Percentiles rank a stretch among this genome's conserved stretches.
Evolutionary conservation across 2,888 invertebrate species (phyloP).

Genomic region (Andrena bucephala): DNA sequence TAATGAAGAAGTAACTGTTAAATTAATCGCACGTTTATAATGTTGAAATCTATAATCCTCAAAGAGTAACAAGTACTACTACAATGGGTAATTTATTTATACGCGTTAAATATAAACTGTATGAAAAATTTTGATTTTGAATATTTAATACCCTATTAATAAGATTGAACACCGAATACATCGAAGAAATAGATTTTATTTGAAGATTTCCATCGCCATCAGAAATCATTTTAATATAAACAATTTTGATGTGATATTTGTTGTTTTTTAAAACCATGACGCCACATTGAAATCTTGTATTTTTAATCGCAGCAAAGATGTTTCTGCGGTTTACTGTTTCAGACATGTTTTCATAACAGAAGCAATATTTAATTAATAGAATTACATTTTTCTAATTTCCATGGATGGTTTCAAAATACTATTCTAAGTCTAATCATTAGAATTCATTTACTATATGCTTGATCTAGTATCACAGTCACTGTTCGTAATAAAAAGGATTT

Average conservation of each 20-base stretch:
- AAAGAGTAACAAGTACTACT: neutral
- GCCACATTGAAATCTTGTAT: neutral
- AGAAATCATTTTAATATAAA: no score
- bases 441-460: slow-evolving; percentile 31
- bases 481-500: slow-evolving; percentile 39
- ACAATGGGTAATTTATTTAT: neutral
- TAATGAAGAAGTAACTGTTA: neutral
- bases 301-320: neutral
- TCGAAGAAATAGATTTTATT: no score
- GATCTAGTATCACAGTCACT: slow-evolving; percentile 59
- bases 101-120: neutral
- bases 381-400: neutral
- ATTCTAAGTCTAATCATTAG: slow-evolving; percentile 20
- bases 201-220: no score
- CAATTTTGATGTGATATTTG: neutral
- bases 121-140: neutral
- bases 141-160: no score
- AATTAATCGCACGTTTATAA: neutral
- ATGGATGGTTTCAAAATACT: slow-evolving; percentile 12
- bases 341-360: neutral
- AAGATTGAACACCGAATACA: no score
- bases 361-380: neutral
- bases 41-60: neutral
- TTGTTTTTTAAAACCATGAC: neutral
- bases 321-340: neutral